Base-by-base conservation (phyloP, 2,113 vertebrate genomes). In the cattle (Bos taurus) region DNA sequence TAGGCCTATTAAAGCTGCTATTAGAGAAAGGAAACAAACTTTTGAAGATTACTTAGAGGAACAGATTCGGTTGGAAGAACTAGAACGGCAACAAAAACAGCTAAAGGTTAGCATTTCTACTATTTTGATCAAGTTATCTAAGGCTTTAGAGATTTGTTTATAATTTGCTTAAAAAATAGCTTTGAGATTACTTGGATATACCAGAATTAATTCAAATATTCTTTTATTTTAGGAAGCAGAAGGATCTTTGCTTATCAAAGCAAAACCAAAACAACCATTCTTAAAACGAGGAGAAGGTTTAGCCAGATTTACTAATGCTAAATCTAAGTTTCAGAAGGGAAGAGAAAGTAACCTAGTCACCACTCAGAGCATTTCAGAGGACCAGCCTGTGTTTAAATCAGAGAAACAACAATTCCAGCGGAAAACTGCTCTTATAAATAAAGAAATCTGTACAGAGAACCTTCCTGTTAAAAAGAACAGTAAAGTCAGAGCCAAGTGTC, bases 41-140 rank as follows among this genome's bases (percentile, higher is more conserved):
- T 99, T 99, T 99, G 99, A 99, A 98, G 99, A 99, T 95, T 99
- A 99, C 78, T 96, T 99, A 85, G 99, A 99, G 98, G 99, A 99
- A 98, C 99, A 99, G 96, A 99, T 99, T 97, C 98, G 36, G 84
- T 88, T 99, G 80, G 99, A 99, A 98, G 99, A 99, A 96, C 99
- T 99, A 98, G 99, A 99, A 97, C 92, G 99, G 92, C 98, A 98
- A 93, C 97, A 99, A 97, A 99, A 57, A 62, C 98, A 99, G 78
- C 96, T 99, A 94, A 98, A 99, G 99, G 99, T 99, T 96, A 97
- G 98, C 12, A 40, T 74, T 64, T 52, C 80, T 21, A 23, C n/a
- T 56, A 12, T 83, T 89, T 84, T 91, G 50, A 78, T 88, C 80
- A 83, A 80, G 52, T 96, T 74, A 74, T 46, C 7, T 60, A 82